phyloP scores from a whole-genome alignment of 2,113 vertebrate species.

The Heloderma charlesbogerti region DNA sequence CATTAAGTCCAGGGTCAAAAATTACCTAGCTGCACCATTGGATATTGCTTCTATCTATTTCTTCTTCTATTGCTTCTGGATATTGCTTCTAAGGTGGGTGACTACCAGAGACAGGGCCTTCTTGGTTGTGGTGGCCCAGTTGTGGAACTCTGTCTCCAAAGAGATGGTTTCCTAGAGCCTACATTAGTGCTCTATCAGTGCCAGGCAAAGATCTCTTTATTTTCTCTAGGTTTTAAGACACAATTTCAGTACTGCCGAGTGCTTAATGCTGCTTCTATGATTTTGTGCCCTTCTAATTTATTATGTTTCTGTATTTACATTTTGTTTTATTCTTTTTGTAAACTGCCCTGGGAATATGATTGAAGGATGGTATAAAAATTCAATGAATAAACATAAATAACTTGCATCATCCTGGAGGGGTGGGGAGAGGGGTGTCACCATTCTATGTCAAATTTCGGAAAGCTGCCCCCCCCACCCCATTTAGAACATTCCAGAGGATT shows the following conservation, averaged over 20 bases:
- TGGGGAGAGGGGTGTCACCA: neutral
- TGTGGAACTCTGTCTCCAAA: neutral
- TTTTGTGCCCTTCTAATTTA: neutral
- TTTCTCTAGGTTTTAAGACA: neutral
- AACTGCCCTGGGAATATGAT: neutral
- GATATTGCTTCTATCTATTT: neutral
- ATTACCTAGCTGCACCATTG: too few relatives aligned
- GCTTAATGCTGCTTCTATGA: neutral
- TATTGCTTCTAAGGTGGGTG: neutral
- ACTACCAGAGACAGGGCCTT: neutral
- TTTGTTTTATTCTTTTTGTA: neutral
- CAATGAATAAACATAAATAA: neutral
- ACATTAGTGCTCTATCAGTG: neutral
- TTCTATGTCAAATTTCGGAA: neutral
- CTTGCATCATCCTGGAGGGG: neutral
- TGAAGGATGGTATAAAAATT: neutral
- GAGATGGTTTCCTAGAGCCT: neutral
- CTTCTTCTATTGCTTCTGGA: too few relatives aligned
- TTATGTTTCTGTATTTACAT: neutral
- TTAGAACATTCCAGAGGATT: too few relatives aligned
- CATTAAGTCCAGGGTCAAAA: too few relatives aligned
- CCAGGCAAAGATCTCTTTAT: neutral
- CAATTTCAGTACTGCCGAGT: neutral
- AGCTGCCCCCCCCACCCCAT: too few relatives aligned
- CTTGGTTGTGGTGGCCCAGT: neutral